A percentile compares a stretch with the other conserved stretches of the same genome.
Evolutionary conservation across 2,888 invertebrate species (phyloP).

Genomic region (Ommatoiulus sabulosus): DNA sequence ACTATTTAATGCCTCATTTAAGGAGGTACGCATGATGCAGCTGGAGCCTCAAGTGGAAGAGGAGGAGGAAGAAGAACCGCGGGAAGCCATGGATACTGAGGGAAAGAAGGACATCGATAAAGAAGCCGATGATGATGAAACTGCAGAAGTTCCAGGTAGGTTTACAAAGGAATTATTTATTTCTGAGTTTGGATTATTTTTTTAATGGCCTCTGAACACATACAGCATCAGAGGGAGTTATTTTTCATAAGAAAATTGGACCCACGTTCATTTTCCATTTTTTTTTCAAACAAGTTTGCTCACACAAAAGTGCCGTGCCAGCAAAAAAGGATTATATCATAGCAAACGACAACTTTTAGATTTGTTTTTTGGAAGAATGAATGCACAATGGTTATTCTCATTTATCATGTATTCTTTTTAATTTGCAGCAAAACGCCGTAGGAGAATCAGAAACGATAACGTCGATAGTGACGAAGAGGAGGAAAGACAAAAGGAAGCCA

Average conservation of each 20-base stretch:
- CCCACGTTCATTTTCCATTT: too few species aligned
- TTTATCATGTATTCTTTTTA: not conserved
- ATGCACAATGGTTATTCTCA: too few species aligned
- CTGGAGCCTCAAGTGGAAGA: slow-evolving; percentile 85
- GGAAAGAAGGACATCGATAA: slow-evolving; percentile 44
- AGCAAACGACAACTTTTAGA: too few species aligned
- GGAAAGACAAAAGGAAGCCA: slow-evolving; percentile 47
- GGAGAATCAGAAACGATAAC: slow-evolving; percentile 20
- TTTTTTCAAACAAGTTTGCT: too few species aligned
- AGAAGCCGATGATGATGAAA: slow-evolving; percentile 39
- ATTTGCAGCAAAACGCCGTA: slow-evolving; percentile 42
- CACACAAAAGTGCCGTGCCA: too few species aligned
- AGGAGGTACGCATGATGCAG: slow-evolving; percentile 79
- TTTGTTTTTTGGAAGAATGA: too few species aligned
- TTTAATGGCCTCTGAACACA: not conserved
- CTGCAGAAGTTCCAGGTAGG: not conserved
- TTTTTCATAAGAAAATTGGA: too few species aligned
- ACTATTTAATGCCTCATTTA: slow-evolving; percentile 54
- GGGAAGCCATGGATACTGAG: slow-evolving; percentile 48
- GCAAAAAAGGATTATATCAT: too few species aligned
- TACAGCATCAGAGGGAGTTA: too few species aligned
- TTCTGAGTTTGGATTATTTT: not conserved
- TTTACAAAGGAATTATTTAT: not conserved
- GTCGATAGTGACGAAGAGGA: slow-evolving; percentile 59
- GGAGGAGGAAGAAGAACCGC: slow-evolving; percentile 69